These are phyloP conservation scores for Parelbella ahira DNA, from an alignment of 2,888 invertebrate genomes.

Conservation along the genomic window DNA sequence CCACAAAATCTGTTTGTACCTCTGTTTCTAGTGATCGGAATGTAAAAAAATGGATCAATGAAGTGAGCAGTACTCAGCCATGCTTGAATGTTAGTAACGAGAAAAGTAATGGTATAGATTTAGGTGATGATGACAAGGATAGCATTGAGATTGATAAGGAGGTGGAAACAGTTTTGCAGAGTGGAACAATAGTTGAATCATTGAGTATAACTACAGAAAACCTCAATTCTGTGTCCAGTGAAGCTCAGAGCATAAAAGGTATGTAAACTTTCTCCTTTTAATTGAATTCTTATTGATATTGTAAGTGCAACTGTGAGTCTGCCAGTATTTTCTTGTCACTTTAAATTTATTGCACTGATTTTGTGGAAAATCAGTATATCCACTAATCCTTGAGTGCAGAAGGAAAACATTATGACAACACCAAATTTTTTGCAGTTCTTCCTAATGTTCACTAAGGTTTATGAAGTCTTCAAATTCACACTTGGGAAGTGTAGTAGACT, in stretches of 20 bases:
- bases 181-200: conserved; percentile 71
- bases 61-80: conserved; percentile 72
- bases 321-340: too few species aligned
- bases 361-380: too few species aligned
- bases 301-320: too few species aligned
- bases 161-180: conserved; percentile 71
- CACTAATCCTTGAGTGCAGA: too few species aligned
- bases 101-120: conserved; percentile 43
- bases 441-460: too few species aligned
- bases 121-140: conserved; percentile 55
- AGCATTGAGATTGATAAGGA: conserved; percentile 71
- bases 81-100: conserved; percentile 53
- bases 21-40: conserved; percentile 41
- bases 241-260: conserved; percentile 69
- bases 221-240: conserved; percentile 61
- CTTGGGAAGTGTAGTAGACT: too few species aligned
- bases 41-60: conserved; percentile 63
- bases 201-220: conserved; percentile 69
- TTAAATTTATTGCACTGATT: too few species aligned
- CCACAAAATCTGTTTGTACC: conserved; percentile 43
- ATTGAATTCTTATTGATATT: too few species aligned
- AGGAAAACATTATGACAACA: too few species aligned
- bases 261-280: too few species aligned
- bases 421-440: too few species aligned
- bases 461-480: too few species aligned